Base-by-base conservation (phyloP, 2,113 vertebrate species). In the Emydura subglobosa region DNA sequence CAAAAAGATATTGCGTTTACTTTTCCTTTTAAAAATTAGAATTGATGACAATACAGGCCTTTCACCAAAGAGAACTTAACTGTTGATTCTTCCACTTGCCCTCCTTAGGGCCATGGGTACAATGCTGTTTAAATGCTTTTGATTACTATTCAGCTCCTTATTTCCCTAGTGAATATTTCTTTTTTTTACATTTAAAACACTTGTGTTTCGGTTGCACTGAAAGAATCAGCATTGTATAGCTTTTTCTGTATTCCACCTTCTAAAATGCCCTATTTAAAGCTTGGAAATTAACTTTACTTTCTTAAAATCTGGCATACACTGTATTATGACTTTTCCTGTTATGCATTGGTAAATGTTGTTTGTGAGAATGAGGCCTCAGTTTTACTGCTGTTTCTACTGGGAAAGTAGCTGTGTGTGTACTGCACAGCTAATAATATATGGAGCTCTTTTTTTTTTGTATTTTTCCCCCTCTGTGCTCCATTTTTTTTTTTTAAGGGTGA, bases 251-350 rank as follows among this genome's bases (percentile, higher is more conserved):
- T 13, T 65, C 10, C 50, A 10, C 79, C 94, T 93, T 89, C 54
- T 80, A 17, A 39, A 55, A 39, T 65, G n/a, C 42, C 79, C 2
- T 57, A 1, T 87, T 78, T 72, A 81, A 82, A 82, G 24, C 61
- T 83, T 86, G 42, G 44, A 79, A n/a, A 61, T 34, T 1, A 85
- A 44, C 59, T 87, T 39, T 88, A 29, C 61, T 82, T 87, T 89
- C 54, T 84, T 24, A 34, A 39, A n/a, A 22, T 59, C 78, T 83
- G 39, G 27, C 51, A 5, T 79, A 3, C 5, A 29, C 4, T 82
- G 51, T 86, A 89, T 79, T 86, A 68, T 82, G 91, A 47, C 57
- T 54, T 24, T 84, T 24, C 54, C 88, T 96, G 84, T 96, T 86
- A 42, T 0, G 3, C 31, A 25, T 50, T 79, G 7, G 82, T 79